Evolutionary conservation across 1,140 invertebrate species (phyloP).

Genomic region (Zaprionus kolodkinae): DNA sequence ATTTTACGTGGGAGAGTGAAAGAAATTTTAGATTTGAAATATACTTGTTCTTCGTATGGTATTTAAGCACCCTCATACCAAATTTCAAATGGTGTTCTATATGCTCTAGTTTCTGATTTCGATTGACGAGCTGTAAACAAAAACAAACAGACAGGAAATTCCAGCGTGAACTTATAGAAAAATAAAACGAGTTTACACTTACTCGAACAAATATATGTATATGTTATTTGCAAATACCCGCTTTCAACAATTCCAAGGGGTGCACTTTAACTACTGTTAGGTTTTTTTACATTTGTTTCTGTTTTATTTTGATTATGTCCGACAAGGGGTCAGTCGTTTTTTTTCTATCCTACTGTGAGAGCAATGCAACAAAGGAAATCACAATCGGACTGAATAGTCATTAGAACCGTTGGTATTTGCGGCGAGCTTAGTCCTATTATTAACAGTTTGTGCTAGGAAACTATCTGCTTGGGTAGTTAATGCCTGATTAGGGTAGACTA

Average conservation of each 20-base stretch:
- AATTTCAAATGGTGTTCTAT: background rate
- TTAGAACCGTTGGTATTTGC: slow-evolving; percentile 50
- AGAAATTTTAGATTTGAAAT: background rate
- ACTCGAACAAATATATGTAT: background rate
- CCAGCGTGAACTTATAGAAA: background rate
- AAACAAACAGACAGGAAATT: background rate
- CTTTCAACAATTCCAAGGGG: background rate
- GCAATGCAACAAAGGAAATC: slow-evolving; percentile 15
- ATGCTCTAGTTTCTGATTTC: background rate
- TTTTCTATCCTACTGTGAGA: background rate
- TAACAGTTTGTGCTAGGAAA: background rate
- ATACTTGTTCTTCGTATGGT: background rate
- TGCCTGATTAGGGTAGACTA: background rate
- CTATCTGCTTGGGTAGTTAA: background rate
- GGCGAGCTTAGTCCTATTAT: background rate
- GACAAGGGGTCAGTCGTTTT: background rate
- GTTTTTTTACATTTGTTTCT: background rate
- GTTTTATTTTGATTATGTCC: slow-evolving; percentile 1
- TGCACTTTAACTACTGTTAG: background rate
- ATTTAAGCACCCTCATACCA: background rate
- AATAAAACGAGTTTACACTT: background rate
- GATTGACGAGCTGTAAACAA: background rate
- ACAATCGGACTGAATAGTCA: slow-evolving; percentile 57
- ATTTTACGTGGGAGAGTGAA: background rate
- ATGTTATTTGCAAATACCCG: background rate